phyloP scores from a whole-genome alignment of 2,888 invertebrate species.

The Girardia tigrina region DNA sequence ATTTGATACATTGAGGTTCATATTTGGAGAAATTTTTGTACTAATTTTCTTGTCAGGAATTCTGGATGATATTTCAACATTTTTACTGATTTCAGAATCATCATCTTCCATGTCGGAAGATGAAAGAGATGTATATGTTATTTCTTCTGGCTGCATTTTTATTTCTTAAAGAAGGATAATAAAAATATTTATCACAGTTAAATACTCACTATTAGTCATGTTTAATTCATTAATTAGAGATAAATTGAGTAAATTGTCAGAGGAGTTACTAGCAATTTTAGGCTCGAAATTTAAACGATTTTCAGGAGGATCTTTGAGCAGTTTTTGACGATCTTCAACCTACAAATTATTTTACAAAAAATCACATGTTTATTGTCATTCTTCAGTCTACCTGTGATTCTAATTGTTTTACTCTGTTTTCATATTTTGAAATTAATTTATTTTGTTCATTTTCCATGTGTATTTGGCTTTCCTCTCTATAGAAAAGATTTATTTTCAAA shows the following conservation, averaged over 20 bases:
- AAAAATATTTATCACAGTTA: not conserved
- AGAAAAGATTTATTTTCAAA: not conserved
- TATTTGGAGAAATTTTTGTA: not conserved
- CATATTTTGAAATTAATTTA: not conserved
- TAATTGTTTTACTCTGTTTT: not conserved
- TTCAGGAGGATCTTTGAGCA: too few species aligned
- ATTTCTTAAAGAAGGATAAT: not conserved
- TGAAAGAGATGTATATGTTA: not conserved
- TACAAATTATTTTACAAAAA: not conserved
- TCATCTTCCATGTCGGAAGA: not conserved
- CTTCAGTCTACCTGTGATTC: not conserved
- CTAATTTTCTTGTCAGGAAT: not conserved
- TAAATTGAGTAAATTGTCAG: not conserved
- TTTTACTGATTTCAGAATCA: not conserved
- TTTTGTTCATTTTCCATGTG: not conserved
- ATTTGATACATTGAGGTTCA: not conserved
- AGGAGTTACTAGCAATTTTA: not conserved
- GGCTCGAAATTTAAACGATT: not conserved
- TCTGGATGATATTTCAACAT: not conserved
- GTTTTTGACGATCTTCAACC: not conserved
- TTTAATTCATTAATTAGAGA: not conserved
- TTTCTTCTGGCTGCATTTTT: not conserved
- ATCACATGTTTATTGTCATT: too few species aligned
- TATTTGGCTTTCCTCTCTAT: not conserved
- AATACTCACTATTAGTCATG: not conserved